Conservation (phyloP, 2,113 vertebrate species). For the Poicephalus gulielmi region DNA sequence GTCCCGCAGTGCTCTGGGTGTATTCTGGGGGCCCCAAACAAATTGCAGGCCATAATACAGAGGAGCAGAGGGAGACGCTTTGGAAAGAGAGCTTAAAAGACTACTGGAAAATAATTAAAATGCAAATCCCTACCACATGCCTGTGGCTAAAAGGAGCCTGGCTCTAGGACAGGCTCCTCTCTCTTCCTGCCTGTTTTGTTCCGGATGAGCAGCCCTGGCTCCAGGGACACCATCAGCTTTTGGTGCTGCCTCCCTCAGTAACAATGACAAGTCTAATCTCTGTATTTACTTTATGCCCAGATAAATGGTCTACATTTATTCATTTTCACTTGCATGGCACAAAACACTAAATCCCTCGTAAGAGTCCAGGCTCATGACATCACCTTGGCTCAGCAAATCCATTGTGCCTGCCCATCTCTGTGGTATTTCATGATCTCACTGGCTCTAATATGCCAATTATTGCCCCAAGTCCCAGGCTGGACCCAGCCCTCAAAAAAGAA, state of each 20-base stretch:
- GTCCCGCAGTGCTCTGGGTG: neutral
- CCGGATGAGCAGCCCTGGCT: slow-evolving; percentile 49
- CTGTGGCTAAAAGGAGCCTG: slow-evolving; percentile 43
- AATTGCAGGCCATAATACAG: neutral
- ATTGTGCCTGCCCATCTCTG: neutral
- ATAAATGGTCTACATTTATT: slow-evolving; percentile 4
- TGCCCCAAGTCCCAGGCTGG: neutral
- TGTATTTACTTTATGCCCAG: slow-evolving; percentile 52
- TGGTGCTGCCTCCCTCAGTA: slow-evolving; percentile 47
- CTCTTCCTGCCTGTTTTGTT: slow-evolving; percentile 45
- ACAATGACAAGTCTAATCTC: slow-evolving; percentile 65
- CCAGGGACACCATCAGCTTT: slow-evolving; percentile 15
- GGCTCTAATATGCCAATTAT: neutral
- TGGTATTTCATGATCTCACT: slow-evolving; percentile 23
- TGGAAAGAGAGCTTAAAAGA: slow-evolving; percentile 47
- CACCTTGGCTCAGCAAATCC: slow-evolving; percentile 44
- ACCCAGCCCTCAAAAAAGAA: neutral
- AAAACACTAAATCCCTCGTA: slow-evolving; percentile 54
- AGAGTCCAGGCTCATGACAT: slow-evolving; percentile 44
- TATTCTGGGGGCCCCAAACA: neutral
- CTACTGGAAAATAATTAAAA: slow-evolving; percentile 44
- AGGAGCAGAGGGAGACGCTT: slow-evolving; percentile 17
- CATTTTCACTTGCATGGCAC: slow-evolving; percentile 47
- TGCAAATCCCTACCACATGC: slow-evolving; percentile 47
- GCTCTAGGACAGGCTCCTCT: slow-evolving; percentile 21